Percentiles rank a stretch among this genome's conserved stretches.
These are phyloP conservation scores for Gnathonemus longibarbis DNA, from an alignment of 2,113 vertebrate genomes.

Conservation along the genomic window DNA sequence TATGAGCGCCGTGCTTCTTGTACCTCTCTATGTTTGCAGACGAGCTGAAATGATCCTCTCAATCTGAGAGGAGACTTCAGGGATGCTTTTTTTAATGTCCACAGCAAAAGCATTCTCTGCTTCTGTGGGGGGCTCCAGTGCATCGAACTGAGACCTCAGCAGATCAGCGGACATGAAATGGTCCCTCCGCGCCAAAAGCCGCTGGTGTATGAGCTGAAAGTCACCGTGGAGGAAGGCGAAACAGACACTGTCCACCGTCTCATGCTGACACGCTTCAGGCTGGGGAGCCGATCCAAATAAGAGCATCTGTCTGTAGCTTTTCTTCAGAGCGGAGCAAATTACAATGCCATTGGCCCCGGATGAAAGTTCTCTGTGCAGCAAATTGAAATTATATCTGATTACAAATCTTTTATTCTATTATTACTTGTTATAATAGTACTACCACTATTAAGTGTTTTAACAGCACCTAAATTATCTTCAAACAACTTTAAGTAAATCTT, in stretches of 20 bases:
- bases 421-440: not conserved
- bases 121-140: conserved; percentile 65
- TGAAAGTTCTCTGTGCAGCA: conserved; percentile 53
- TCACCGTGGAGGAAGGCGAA: conserved; percentile 73
- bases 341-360: conserved; percentile 58
- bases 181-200: conserved; percentile 62
- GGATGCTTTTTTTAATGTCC: conserved; percentile 55
- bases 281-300: conserved; percentile 46
- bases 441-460: too few relatives aligned
- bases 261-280: conserved; percentile 24
- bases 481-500: not conserved
- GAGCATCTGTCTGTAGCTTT: conserved; percentile 67
- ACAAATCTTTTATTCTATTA: not conserved
- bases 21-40: conserved; percentile 9
- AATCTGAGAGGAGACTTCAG: conserved; percentile 60
- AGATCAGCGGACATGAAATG: conserved; percentile 78
- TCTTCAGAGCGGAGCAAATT: conserved; percentile 81
- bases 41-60: conserved; percentile 38
- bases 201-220: conserved; percentile 59
- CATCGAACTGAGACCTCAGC: conserved; percentile 75
- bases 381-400: not conserved
- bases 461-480: not conserved
- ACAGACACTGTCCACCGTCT: conserved; percentile 44
- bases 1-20: not conserved
- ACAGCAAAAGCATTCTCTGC: conserved; percentile 67